phyloP scores from a whole-genome alignment of 2,113 vertebrate genomes.

The Sebastes schlegelii region DNA sequence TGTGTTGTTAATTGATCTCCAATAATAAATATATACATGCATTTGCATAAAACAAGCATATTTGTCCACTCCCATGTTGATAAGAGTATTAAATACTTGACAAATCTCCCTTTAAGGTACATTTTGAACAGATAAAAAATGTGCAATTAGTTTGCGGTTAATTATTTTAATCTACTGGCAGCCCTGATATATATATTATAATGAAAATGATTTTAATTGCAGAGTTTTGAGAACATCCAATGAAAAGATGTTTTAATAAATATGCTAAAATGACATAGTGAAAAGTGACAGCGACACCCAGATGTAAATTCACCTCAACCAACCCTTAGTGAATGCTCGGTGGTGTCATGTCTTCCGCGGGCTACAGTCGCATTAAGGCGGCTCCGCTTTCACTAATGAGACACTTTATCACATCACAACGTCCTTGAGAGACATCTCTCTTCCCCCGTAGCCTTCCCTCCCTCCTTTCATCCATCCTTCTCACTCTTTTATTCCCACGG shows the following conservation, averaged over 20 bases:
- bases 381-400: slow-evolving; percentile 55
- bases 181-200: not conserved
- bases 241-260: not conserved
- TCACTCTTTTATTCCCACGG: slow-evolving; percentile 26
- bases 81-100: no score
- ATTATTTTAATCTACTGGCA: not conserved
- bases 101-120: no score
- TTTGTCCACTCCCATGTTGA: no score
- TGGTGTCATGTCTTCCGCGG: slow-evolving; percentile 18
- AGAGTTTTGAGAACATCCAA: not conserved
- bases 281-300: slow-evolving; percentile 15
- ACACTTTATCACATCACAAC: slow-evolving; percentile 51
- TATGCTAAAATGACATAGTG: not conserved
- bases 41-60: no score
- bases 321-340: slow-evolving; percentile 24
- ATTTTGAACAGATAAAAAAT: no score
- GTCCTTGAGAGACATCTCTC: slow-evolving; percentile 50
- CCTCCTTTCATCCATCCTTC: slow-evolving; percentile 28
- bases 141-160: no score
- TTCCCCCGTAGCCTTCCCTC: not conserved
- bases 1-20: no score
- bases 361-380: slow-evolving; percentile 31
- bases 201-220: not conserved
- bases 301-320: slow-evolving; percentile 5
- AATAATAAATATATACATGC: no score